Evolutionary conservation across 2,797 vertebrate species (phyloP).

Genomic region (Pteropus rufus): DNA sequence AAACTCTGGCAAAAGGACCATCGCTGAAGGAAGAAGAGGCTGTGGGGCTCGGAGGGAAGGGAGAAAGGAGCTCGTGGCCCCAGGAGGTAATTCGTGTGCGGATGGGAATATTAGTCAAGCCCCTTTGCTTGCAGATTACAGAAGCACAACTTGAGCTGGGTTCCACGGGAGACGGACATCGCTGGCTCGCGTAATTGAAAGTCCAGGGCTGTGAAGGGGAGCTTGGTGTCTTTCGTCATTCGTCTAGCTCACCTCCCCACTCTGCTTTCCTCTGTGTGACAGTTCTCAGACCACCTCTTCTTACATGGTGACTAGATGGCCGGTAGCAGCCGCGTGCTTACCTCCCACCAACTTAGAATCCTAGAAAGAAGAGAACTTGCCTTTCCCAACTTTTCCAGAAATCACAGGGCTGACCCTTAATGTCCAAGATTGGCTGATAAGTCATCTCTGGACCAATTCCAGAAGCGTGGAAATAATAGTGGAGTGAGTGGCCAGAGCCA

Average conservation of each 20-base stretch:
- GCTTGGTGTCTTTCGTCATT: background rate
- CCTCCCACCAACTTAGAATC: background rate
- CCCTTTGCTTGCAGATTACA: background rate
- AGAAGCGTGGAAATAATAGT: background rate
- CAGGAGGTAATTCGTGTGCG: background rate
- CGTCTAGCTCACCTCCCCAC: background rate
- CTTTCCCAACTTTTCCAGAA: background rate
- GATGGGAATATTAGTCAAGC: background rate
- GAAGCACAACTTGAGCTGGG: background rate
- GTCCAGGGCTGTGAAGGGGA: background rate
- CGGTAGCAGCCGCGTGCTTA: background rate
- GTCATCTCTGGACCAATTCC: background rate
- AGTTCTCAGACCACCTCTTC: background rate
- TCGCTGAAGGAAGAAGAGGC: background rate
- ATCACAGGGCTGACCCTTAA: background rate
- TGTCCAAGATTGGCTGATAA: background rate
- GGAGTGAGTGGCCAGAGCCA: background rate
- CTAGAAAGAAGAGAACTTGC: background rate
- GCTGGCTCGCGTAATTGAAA: background rate
- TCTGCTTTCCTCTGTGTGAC: background rate
- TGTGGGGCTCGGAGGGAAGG: background rate
- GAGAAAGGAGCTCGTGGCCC: background rate
- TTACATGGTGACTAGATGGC: background rate
- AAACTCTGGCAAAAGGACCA: too few species aligned
- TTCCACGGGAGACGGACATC: background rate